Conservation (phyloP, 2,888 invertebrate genomes). For the Stegophylla sp. region DNA sequence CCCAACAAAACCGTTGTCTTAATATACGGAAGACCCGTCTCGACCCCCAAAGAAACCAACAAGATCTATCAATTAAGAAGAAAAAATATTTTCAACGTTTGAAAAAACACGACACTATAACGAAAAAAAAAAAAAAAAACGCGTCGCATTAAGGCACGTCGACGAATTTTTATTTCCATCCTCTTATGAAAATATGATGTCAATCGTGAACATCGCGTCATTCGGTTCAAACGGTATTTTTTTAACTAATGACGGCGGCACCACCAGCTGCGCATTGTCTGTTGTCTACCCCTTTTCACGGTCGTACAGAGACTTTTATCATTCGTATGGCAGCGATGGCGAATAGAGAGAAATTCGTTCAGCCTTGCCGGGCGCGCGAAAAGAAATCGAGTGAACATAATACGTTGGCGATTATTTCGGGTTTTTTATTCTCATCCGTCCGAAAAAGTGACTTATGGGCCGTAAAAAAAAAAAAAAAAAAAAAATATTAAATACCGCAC, state of each 20-base stretch:
- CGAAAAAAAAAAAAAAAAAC: background rate
- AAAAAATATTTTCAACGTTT: background rate
- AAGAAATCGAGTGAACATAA: constrained; percentile 8
- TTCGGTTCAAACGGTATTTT: constrained; percentile 16
- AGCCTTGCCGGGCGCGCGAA: background rate
- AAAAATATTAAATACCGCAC: constrained; percentile 37
- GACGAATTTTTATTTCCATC: constrained; percentile 41
- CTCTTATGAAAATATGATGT: background rate
- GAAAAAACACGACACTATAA: too few relatives aligned
- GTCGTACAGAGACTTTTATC: too few relatives aligned
- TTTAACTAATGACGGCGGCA: constrained; percentile 22
- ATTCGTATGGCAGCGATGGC: too few relatives aligned
- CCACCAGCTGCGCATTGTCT: constrained; percentile 16
- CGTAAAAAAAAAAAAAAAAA: constrained; percentile 49
- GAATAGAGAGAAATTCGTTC: too few relatives aligned
- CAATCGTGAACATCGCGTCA: constrained; percentile 46
- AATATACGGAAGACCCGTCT: background rate
- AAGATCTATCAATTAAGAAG: background rate
- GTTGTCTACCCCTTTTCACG: background rate
- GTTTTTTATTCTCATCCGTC: background rate
- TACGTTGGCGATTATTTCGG: constrained; percentile 21
- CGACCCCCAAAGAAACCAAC: background rate
- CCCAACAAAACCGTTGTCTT: too few relatives aligned
- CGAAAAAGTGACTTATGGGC: constrained; percentile 45
- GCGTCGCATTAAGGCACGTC: too few relatives aligned